Percentiles rank a stretch among this genome's conserved stretches.
Evolutionary conservation across 2,797 vertebrate genomes (phyloP).

Genomic region (Sebastes matsubarae): DNA sequence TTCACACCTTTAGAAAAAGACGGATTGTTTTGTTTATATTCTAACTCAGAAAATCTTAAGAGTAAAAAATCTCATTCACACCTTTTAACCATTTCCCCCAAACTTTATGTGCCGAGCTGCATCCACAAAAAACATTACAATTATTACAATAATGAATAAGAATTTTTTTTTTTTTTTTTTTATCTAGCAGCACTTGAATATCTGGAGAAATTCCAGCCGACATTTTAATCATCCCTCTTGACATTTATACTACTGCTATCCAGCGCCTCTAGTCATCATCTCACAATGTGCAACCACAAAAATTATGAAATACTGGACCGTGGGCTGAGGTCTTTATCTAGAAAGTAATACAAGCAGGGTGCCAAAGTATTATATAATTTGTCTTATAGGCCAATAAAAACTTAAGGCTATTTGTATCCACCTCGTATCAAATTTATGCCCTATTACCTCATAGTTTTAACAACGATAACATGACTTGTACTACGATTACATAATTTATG

Average conservation of each 20-base stretch:
- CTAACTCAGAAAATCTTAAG: background rate
- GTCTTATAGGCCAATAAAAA: background rate
- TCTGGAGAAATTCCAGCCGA: slow-evolving; percentile 16
- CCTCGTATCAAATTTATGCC: background rate
- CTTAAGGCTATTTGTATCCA: background rate
- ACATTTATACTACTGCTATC: slow-evolving; percentile 37
- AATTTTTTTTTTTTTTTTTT: background rate
- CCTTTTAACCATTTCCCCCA: slow-evolving; percentile 11
- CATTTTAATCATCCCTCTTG: slow-evolving; percentile 41
- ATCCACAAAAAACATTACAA: background rate
- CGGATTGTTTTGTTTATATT: background rate
- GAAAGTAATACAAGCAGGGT: background rate
- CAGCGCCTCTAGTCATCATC: slow-evolving; percentile 4
- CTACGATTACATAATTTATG: background rate
- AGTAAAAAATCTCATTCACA: slow-evolving; percentile 25
- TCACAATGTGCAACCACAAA: background rate
- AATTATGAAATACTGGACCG: background rate
- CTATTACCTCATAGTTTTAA: background rate
- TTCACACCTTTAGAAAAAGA: slow-evolving; percentile 4
- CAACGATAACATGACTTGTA: background rate
- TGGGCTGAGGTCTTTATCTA: slow-evolving; percentile 13
- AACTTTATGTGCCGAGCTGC: background rate
- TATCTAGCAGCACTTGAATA: background rate
- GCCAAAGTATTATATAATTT: background rate
- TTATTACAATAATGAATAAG: background rate